Base-by-base conservation (phyloP, 1,140 invertebrate genomes). In the Aphidius ervi region DNA sequence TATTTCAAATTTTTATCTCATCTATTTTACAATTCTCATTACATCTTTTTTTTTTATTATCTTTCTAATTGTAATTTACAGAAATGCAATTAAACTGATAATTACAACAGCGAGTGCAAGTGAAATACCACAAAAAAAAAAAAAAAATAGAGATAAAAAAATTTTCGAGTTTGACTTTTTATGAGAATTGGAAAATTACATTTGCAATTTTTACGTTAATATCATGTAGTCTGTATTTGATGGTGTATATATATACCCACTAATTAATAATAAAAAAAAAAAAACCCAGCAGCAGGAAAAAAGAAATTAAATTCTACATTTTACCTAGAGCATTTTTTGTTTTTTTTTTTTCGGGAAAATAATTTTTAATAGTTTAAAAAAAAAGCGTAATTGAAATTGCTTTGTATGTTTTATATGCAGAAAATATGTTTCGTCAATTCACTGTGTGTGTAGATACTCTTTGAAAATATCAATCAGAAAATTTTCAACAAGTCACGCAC, bases 71-170 rank as follows among this genome's bases (percentile, higher is more conserved):
- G 69, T 76, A 74, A 76, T 74, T 74, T 66, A 66, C 63, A 67
- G 65, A 64, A 74, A 73, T 74, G 68, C 73, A 74, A 74, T 75
- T 75, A 73, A 71, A 65, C 64, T 31, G 23, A 70, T 74, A 75
- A 75, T 74, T 74, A 67, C 69, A 70, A 64, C 61, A 50, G 63
- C 65, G 64, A 65, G 48, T 61, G 41, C 23, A 46, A 54, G 58
- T 61, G 47, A 47, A 50, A 55, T 42, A 58, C 61, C 52, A 49
- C 56, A 52, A 46, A 43, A 37, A 10, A 31, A 57, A 39, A 46
- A 43, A 43, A 10, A 48, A 6, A 42, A 37, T 37, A 41, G 48
- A 61, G 52, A 52, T 62, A 59, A n/a, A 37, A 56, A 46, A 41
- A 65, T 63, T 43, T 53, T 48, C 53, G 46, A 53, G 46, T 42